phyloP scores from a whole-genome alignment of 2,797 vertebrate species.

The Chrysocyon brachyurus region DNA sequence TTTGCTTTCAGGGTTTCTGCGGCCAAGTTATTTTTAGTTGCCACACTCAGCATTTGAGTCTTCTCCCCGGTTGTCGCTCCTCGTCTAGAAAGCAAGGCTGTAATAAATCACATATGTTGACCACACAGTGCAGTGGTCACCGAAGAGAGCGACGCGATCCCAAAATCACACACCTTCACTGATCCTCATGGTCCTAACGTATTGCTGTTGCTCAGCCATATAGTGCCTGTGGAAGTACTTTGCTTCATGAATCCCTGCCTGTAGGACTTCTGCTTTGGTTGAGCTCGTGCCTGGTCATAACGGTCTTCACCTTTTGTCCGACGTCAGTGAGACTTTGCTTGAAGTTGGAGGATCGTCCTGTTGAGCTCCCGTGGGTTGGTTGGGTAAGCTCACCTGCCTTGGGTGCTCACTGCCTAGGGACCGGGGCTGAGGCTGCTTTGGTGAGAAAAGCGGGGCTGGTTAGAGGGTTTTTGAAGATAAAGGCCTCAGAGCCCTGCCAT shows the following conservation, averaged over 20 bases:
- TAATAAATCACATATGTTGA: conserved; percentile 36
- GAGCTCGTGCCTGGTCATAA: background rate
- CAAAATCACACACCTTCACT: conserved; percentile 5
- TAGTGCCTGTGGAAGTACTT: background rate
- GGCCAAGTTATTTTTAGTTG: conserved; percentile 26
- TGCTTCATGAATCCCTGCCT: background rate
- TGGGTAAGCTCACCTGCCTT: background rate
- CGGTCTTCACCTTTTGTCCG: background rate
- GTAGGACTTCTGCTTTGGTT: background rate
- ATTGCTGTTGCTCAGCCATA: background rate
- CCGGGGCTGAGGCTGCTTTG: background rate
- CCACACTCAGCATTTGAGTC: background rate
- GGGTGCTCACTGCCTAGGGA: background rate
- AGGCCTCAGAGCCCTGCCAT: background rate
- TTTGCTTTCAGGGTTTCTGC: conserved; percentile 6
- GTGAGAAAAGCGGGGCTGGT: background rate
- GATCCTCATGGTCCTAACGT: background rate
- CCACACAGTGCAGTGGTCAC: background rate
- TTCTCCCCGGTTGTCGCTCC: background rate
- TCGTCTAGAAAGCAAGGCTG: background rate
- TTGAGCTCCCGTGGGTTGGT: background rate
- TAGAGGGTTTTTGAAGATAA: background rate
- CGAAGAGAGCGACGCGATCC: conserved; percentile 1
- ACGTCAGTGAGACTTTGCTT: background rate
- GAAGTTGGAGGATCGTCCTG: background rate